Evolutionary conservation across 2,797 vertebrate species (phyloP).

Genomic region (Neoniphon sammara): DNA sequence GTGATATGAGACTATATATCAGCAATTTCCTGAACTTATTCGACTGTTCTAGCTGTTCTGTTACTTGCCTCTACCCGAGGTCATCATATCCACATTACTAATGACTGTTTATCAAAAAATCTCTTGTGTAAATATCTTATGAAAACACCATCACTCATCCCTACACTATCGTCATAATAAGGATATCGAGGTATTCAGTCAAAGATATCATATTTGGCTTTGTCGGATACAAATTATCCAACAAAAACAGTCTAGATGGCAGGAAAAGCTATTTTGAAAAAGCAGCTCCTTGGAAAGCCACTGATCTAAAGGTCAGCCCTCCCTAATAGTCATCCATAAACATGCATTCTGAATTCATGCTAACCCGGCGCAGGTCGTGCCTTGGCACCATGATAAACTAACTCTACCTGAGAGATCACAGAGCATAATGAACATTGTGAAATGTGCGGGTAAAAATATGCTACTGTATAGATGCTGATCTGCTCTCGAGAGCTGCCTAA

Average conservation of each 20-base stretch:
- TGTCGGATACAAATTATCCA: not conserved
- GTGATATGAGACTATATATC: no score
- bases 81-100: no score
- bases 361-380: not conserved
- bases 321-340: conserved; percentile 11
- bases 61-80: no score
- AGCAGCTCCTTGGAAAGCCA: not conserved
- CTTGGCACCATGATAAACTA: not conserved
- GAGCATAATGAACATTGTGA: not conserved
- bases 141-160: no score
- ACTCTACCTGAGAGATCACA: conserved; percentile 4
- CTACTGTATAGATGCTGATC: not conserved
- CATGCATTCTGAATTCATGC: not conserved
- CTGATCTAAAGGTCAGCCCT: not conserved
- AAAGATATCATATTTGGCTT: no score
- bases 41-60: no score
- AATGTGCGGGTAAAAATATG: not conserved
- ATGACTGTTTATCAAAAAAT: no score
- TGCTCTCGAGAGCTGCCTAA: conserved; percentile 3
- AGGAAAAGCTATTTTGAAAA: not conserved
- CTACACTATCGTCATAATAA: no score
- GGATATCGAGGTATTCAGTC: no score
- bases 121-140: no score
- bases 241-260: not conserved
- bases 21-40: no score